Evolutionary conservation across 2,888 invertebrate genomes (phyloP).

Genomic region (Lycophotia porphyrea): DNA sequence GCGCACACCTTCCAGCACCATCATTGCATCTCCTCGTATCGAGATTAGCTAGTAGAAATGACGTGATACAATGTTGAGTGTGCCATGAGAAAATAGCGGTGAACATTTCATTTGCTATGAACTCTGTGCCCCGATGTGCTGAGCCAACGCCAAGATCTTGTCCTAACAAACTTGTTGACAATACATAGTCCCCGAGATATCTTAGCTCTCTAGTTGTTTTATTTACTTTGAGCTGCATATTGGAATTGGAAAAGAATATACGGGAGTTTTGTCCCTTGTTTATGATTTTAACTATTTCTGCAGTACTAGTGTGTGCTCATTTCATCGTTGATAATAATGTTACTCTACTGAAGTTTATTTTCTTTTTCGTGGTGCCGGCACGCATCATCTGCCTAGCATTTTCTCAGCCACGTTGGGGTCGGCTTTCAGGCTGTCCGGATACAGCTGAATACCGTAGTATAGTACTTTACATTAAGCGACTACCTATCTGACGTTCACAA

Average conservation of each 20-base stretch:
- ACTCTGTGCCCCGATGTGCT: background rate
- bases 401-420: too few species aligned
- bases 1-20: background rate
- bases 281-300: conserved; percentile 18
- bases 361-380: background rate
- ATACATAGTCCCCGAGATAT: conserved; percentile 50
- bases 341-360: background rate
- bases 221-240: conserved; percentile 45
- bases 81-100: background rate
- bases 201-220: conserved; percentile 40
- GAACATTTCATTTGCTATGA: background rate
- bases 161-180: conserved; percentile 62
- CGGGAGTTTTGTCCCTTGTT: background rate
- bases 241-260: conserved; percentile 45
- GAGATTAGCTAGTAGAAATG: background rate
- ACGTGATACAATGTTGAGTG: background rate
- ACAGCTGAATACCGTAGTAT: too few species aligned
- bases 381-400: too few species aligned
- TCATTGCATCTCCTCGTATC: background rate
- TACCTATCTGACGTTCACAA: too few species aligned
- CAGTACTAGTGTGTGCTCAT: background rate
- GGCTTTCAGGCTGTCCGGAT: too few species aligned
- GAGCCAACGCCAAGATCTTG: conserved; percentile 51
- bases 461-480: too few species aligned
- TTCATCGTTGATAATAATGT: background rate